These are phyloP conservation scores for Mustela lutreola DNA, from an alignment of 2,113 vertebrate species.

Conservation along the genomic window DNA sequence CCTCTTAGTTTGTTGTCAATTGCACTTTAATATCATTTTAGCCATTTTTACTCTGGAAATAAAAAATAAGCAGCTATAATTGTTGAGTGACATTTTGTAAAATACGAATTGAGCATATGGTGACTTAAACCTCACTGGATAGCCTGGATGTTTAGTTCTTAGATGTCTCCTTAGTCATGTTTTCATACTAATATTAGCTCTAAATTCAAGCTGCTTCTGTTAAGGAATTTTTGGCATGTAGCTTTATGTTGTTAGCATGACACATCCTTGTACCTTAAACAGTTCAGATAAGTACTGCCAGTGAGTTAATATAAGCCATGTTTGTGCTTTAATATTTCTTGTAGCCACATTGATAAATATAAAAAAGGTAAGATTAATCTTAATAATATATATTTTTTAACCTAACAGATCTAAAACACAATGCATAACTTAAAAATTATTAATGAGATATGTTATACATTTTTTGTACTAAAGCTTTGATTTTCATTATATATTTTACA, in stretches of 20 bases:
- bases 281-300: not conserved
- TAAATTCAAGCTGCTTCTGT: not conserved
- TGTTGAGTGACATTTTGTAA: not conserved
- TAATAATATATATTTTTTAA: not conserved
- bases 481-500: not conserved
- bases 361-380: not conserved
- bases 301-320: not conserved
- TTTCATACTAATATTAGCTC: not conserved
- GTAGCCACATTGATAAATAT: not conserved
- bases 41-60: not conserved
- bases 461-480: not conserved
- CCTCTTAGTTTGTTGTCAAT: not conserved
- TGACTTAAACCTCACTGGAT: not conserved
- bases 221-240: not conserved
- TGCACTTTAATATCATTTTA: not conserved
- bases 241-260: not conserved
- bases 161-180: not conserved
- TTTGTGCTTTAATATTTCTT: not conserved
- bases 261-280: not conserved
- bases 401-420: not conserved
- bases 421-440: not conserved
- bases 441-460: not conserved
- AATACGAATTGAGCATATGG: not conserved
- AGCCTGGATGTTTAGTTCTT: not conserved
- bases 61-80: not conserved